Percentiles rank a stretch among this genome's conserved stretches.
Conservation (phyloP, 1,140 invertebrate genomes). For the Goniozus legneri region DNA sequence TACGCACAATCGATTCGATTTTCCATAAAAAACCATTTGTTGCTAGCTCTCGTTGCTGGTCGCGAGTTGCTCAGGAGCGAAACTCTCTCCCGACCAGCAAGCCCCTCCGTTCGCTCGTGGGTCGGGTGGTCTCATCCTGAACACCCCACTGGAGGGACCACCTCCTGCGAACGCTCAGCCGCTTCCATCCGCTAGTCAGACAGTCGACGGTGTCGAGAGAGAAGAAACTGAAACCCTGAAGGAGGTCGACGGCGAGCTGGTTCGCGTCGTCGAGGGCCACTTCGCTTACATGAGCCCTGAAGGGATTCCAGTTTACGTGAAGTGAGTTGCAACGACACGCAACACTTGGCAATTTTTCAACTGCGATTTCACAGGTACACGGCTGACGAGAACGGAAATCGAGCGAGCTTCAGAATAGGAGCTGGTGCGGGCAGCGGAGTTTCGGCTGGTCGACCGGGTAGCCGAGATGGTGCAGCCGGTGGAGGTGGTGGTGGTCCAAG, state of each 20-base stretch:
- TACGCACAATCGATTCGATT: too few species aligned
- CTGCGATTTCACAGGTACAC: conserved; percentile 33
- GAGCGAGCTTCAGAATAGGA: conserved; percentile 48
- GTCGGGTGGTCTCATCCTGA: conserved; percentile 37
- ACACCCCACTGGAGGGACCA: conserved; percentile 24
- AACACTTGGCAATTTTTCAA: too few species aligned
- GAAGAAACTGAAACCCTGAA: conserved; percentile 40
- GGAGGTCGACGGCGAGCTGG: conserved; percentile 38
- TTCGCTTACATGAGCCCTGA: conserved; percentile 47
- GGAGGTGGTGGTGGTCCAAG: not conserved
- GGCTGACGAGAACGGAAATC: conserved; percentile 50
- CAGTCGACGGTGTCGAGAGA: conserved; percentile 32
- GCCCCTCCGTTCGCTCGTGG: conserved; percentile 40
- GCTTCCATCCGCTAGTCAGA: not conserved
- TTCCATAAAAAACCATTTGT: conserved; percentile 15
- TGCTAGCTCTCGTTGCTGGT: conserved; percentile 11
- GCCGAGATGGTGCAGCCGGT: conserved; percentile 4
- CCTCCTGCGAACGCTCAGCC: conserved; percentile 11
- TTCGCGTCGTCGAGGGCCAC: conserved; percentile 40
- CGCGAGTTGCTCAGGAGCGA: conserved; percentile 30
- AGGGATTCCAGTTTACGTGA: conserved; percentile 44
- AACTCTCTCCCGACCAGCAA: conserved; percentile 37
- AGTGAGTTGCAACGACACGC: too few species aligned
- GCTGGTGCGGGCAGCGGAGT: conserved; percentile 16
- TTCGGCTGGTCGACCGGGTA: conserved; percentile 6